Evolutionary conservation across 2,888 invertebrate genomes (phyloP).

Genomic region (Acanthosoma haemorrhoidale): DNA sequence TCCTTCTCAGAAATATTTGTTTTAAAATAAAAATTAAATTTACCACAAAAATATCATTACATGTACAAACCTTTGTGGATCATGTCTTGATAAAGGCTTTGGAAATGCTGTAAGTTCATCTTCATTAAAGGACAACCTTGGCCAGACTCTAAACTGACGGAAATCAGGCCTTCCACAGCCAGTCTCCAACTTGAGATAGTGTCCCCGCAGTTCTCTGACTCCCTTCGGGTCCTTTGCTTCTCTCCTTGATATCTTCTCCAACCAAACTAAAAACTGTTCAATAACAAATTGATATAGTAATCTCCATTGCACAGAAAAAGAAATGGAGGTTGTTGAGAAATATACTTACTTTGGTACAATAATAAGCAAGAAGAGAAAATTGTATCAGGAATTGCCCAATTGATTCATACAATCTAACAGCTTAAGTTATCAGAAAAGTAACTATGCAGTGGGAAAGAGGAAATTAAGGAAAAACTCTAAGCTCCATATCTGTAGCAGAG

Average conservation of each 20-base stretch:
- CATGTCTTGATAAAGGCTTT: constrained; percentile 20
- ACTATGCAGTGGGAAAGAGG: no score
- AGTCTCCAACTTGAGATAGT: constrained; percentile 41
- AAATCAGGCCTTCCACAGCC: constrained; percentile 50
- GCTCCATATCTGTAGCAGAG: no score
- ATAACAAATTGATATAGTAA: constrained; percentile 26
- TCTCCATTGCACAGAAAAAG: background rate
- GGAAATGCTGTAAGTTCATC: constrained; percentile 22
- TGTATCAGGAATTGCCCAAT: no score
- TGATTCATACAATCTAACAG: no score
- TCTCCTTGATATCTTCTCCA: constrained; percentile 31
- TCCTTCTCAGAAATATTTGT: no score
- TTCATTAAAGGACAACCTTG: constrained; percentile 42
- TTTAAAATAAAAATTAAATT: no score
- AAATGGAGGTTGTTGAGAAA: background rate
- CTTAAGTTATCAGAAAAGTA: no score
- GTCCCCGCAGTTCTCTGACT: constrained; percentile 37
- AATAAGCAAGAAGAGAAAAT: no score
- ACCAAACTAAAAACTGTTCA: constrained; percentile 35
- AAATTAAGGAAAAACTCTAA: no score
- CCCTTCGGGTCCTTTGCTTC: constrained; percentile 16
- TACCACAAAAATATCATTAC: no score
- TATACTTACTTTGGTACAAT: no score
- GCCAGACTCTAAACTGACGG: constrained; percentile 61
- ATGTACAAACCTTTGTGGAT: constrained; percentile 14